Base-by-base conservation (phyloP, 1,140 invertebrate genomes). In the Prorops nasuta region DNA sequence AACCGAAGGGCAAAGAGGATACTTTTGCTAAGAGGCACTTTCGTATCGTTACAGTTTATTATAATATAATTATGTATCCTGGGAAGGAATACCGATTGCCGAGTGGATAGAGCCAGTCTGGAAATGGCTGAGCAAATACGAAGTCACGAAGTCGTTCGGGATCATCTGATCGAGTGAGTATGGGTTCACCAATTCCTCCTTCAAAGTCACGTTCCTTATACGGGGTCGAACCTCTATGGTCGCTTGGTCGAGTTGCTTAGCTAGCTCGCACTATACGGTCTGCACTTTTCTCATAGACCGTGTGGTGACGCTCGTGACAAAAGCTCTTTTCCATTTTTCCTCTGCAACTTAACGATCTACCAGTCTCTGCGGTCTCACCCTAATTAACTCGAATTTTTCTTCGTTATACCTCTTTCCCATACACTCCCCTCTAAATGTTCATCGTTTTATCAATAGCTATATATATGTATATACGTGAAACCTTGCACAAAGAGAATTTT, bases 11-110 rank as follows among this genome's bases (percentile, higher is more conserved):
- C n/a, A n/a, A n/a, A n/a, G n/a, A n/a, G n/a, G n/a, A n/a, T n/a
- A n/a, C n/a, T n/a, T n/a, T n/a, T n/a, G n/a, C n/a, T n/a, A n/a
- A n/a, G n/a, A n/a, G n/a, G 24, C 24, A 28, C 24, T 4, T 6
- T 4, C 56, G 56, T 70, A 76, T 77, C 72, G 71, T 73, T 76
- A 76, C 70, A 76, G 65, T 77, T 77, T 77, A 76, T 76, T 77
- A 74, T 77, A 77, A 71, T 77, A 76, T 75, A 77, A 77, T 77
- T 75, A 77, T 69, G 75, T 76, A 71, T 68, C 72, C 69, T 66
- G 17, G 24, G 14, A 15, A 31, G 34, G 31, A 42, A 47, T 50
- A 63, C 58, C 46, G 56, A 61, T 63, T 44, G 19, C 41, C 22
- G 28, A 39, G 48, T n/a, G 7, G 20, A 17, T 4, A 42, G 47